Evolutionary conservation across 2,888 invertebrate genomes (phyloP).

Genomic region (Melipona beecheii): DNA sequence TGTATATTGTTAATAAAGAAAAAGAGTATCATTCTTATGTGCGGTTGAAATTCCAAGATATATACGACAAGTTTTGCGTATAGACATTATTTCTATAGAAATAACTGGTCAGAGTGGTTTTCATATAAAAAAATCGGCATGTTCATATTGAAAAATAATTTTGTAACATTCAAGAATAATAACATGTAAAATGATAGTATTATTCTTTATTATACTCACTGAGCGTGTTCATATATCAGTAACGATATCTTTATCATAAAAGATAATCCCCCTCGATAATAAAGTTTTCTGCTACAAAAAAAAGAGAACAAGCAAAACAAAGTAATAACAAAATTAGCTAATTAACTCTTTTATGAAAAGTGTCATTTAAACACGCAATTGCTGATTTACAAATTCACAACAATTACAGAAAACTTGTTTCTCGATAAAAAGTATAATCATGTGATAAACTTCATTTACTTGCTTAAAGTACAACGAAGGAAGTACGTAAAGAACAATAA

Average conservation of each 20-base stretch:
- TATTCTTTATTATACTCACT: conserved; percentile 5
- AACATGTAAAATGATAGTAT: conserved; percentile 23
- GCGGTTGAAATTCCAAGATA: not conserved
- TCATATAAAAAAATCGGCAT: conserved; percentile 8
- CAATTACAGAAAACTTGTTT: not conserved
- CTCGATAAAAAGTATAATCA: not conserved
- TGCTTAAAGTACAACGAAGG: not conserved
- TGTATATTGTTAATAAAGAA: not conserved
- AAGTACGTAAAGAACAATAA: not conserved
- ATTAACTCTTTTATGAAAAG: not conserved
- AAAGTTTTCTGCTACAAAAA: not conserved
- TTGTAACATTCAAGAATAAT: conserved; percentile 4
- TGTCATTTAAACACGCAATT: not conserved
- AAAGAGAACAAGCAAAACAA: not conserved
- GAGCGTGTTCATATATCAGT: not conserved
- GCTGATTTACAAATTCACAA: not conserved
- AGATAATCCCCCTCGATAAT: not conserved
- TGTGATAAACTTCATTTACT: not conserved
- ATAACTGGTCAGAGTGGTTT: conserved; percentile 26
- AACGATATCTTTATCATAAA: conserved; percentile 1
- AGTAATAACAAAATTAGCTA: not conserved
- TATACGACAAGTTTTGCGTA: not conserved
- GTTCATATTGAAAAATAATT: conserved; percentile 5
- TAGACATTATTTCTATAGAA: conserved; percentile 11
- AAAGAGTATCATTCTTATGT: not conserved